phyloP scores from a whole-genome alignment of 2,888 invertebrate genomes.

The Pyralis farinalis region DNA sequence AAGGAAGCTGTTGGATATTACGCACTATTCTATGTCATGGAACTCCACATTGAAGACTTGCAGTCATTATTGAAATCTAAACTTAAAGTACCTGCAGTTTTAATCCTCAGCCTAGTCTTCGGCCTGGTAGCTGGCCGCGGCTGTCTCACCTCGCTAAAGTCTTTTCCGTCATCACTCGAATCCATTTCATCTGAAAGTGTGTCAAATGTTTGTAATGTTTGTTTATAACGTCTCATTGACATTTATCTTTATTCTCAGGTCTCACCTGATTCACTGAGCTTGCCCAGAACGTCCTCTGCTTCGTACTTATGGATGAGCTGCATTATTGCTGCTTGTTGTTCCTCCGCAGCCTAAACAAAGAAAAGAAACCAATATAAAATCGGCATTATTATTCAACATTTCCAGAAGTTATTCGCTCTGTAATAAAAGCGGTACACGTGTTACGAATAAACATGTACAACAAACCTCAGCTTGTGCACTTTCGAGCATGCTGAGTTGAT shows the following conservation, averaged over 20 bases:
- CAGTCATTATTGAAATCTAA: too few species aligned
- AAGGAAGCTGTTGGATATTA: too few species aligned
- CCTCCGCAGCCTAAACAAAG: conserved; percentile 82
- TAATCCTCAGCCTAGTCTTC: conserved; percentile 76
- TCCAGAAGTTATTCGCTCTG: too few species aligned
- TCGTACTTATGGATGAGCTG: conserved; percentile 79
- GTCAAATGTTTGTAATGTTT: too few species aligned
- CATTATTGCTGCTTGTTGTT: conserved; percentile 83
- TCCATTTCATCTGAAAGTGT: conserved; percentile 56
- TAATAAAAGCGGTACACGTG: too few species aligned
- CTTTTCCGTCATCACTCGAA: conserved; percentile 58
- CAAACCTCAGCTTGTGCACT: conserved; percentile 85
- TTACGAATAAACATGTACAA: neutral
- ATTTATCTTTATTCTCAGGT: too few species aligned
- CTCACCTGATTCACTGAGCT: conserved; percentile 67
- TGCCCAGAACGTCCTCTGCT: conserved; percentile 75
- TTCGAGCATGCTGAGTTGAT: conserved; percentile 91
- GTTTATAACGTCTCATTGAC: too few species aligned
- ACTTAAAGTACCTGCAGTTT: conserved; percentile 76
- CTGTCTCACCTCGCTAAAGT: conserved; percentile 45
- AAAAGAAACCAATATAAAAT: too few species aligned
- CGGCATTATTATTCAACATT: too few species aligned
- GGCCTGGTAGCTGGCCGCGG: conserved; percentile 64
- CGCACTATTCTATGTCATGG: too few species aligned
- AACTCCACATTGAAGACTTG: too few species aligned